Evolutionary conservation across 2,888 invertebrate species (phyloP).

Genomic region (Cataglyphis albicans): DNA sequence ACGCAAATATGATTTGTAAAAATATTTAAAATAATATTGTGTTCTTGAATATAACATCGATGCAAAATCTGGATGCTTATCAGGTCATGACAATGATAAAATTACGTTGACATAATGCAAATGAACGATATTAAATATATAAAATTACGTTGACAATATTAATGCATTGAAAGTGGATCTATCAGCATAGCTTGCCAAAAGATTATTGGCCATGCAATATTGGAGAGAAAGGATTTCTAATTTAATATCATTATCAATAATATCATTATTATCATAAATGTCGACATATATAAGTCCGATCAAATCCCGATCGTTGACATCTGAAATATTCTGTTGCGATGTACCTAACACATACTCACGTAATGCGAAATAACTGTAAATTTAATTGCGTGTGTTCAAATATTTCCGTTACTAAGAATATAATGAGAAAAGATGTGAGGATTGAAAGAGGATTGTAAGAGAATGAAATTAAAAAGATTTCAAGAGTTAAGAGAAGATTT

Average conservation of each 20-base stretch:
- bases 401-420: not conserved
- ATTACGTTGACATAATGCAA: slow-evolving; percentile 14
- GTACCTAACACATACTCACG: not conserved
- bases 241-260: not conserved
- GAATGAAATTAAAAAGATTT: slow-evolving; percentile 34
- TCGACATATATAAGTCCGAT: not conserved
- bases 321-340: not conserved
- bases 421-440: slow-evolving; percentile 25
- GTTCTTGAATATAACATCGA: not conserved
- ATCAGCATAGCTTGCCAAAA: not conserved
- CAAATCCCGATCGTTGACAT: not conserved
- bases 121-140: slow-evolving; percentile 43
- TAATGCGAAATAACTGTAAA: slow-evolving; percentile 15
- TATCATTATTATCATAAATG: slow-evolving; percentile 18
- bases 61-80: slow-evolving; percentile 33
- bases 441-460: not conserved
- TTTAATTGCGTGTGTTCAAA: slow-evolving; percentile 6
- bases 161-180: slow-evolving; percentile 21
- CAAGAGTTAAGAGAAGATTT: slow-evolving; percentile 14
- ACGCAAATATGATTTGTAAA: not conserved
- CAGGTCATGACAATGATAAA: slow-evolving; percentile 17
- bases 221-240: slow-evolving; percentile 40
- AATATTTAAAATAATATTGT: slow-evolving; percentile 8
- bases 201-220: not conserved
- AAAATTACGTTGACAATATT: slow-evolving; percentile 39